phyloP scores from a whole-genome alignment of 92 coral and sea anemone genomes.

The Pocillopora meandrina region DNA sequence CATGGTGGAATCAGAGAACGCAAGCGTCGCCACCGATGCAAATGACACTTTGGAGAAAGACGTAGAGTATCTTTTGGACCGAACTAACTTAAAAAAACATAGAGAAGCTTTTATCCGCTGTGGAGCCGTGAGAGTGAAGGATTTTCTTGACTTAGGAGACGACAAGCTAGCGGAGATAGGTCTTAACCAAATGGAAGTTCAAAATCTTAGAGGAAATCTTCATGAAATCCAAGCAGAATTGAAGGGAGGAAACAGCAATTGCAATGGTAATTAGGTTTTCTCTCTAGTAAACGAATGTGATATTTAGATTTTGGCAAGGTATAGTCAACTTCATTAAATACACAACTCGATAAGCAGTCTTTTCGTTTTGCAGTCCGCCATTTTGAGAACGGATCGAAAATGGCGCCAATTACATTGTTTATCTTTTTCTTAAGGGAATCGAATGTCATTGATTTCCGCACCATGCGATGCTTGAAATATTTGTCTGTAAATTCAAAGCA shows the following conservation, averaged over 20 bases:
- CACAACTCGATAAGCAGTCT: conserved; percentile 15
- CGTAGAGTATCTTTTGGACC: not conserved
- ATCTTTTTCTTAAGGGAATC: not conserved
- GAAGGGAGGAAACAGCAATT: not conserved
- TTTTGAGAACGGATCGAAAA: not conserved
- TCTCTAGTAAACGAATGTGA: not conserved
- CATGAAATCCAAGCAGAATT: not conserved
- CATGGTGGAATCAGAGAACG: not conserved
- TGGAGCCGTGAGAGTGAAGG: not conserved
- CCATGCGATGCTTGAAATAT: not conserved
- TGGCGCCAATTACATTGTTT: conserved; percentile 8
- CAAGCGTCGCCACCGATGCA: not conserved
- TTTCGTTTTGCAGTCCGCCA: not conserved
- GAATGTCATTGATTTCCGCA: not conserved
- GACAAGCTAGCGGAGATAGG: not conserved
- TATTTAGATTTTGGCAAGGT: not conserved
- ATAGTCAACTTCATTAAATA: not conserved
- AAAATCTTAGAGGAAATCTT: not conserved
- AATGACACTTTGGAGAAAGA: conserved; percentile 2
- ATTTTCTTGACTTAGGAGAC: not conserved
- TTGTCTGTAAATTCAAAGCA: not conserved
- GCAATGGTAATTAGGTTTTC: not conserved
- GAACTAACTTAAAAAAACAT: conserved; percentile 7
- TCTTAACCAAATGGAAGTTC: not conserved
- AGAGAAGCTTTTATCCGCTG: conserved; percentile 3